Percentiles rank a stretch among this genome's conserved stretches.
Evolutionary conservation across 2,113 vertebrate species (phyloP).

Genomic region (Micronycteris hirsuta): DNA sequence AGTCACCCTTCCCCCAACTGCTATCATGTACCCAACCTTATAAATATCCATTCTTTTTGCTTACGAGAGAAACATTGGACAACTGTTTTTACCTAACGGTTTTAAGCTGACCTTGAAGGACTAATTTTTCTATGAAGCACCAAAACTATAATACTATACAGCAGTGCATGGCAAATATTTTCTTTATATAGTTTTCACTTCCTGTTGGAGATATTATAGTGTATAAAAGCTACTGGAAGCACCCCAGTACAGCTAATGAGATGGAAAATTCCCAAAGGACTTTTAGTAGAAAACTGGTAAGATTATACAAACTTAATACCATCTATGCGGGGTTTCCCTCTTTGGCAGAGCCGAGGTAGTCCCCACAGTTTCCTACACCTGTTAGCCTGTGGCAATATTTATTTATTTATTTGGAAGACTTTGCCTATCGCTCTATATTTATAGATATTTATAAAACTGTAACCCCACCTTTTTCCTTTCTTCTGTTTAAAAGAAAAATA

Average conservation of each 20-base stretch:
- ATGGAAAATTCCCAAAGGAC: neutral
- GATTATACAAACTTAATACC: neutral
- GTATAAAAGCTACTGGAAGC: neutral
- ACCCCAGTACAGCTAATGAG: neutral
- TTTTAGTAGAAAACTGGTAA: neutral
- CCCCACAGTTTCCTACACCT: neutral
- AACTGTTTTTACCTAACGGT: neutral
- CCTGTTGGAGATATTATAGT: neutral
- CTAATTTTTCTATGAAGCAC: neutral
- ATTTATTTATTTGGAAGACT: slow-evolving; percentile 95
- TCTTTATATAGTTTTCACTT: neutral
- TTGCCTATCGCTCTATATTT: slow-evolving; percentile 85
- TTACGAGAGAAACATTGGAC: neutral
- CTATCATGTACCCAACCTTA: neutral
- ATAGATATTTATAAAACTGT: slow-evolving; percentile 90
- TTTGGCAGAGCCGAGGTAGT: neutral
- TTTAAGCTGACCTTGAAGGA: neutral
- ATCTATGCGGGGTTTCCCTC: neutral
- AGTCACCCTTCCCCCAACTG: neutral
- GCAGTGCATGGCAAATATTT: neutral
- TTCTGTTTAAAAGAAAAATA: slow-evolving; percentile 75
- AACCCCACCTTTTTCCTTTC: slow-evolving; percentile 61
- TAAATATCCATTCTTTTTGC: neutral
- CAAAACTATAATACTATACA: neutral
- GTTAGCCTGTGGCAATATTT: slow-evolving; percentile 81